phyloP scores from a whole-genome alignment of 2,113 vertebrate genomes.

The Triplophysa tibetana region DNA sequence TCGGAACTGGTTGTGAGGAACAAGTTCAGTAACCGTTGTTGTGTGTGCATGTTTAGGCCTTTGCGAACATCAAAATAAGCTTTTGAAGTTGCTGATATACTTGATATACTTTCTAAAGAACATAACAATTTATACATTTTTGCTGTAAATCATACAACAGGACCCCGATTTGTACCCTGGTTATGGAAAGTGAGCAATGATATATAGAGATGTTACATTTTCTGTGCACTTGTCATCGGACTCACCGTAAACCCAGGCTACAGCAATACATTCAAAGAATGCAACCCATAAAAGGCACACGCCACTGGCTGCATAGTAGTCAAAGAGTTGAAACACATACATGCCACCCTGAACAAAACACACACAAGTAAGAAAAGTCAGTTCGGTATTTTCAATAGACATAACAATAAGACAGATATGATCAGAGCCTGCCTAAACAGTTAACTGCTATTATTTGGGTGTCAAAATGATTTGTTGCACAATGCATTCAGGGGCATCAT shows the following conservation, averaged over 20 bases:
- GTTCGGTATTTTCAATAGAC: neutral
- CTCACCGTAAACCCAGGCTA: slow-evolving; percentile 99
- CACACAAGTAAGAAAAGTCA: neutral
- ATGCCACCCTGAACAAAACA: slow-evolving; percentile 88
- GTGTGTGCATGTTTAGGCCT: no score
- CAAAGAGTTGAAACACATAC: slow-evolving; percentile 99
- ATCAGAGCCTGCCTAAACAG: neutral
- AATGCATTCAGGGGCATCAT: slow-evolving; percentile 27
- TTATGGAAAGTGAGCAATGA: no score
- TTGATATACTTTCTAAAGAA: no score
- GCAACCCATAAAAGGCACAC: slow-evolving; percentile 99
- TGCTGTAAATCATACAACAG: no score
- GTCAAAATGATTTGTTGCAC: slow-evolving; percentile 25
- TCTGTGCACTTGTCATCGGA: slow-evolving; percentile 42
- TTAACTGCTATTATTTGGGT: slow-evolving; percentile 22
- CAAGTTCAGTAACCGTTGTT: no score
- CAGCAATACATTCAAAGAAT: slow-evolving; percentile 99
- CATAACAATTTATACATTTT: no score
- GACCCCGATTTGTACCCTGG: no score
- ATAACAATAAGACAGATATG: slow-evolving; percentile 4
- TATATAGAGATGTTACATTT: neutral
- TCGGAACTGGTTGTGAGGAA: no score
- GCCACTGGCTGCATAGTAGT: slow-evolving; percentile 99
- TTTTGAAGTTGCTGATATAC: no score
- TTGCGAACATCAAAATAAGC: no score